phyloP scores from a whole-genome alignment of 2,113 vertebrate species.

The Turnix velox region DNA sequence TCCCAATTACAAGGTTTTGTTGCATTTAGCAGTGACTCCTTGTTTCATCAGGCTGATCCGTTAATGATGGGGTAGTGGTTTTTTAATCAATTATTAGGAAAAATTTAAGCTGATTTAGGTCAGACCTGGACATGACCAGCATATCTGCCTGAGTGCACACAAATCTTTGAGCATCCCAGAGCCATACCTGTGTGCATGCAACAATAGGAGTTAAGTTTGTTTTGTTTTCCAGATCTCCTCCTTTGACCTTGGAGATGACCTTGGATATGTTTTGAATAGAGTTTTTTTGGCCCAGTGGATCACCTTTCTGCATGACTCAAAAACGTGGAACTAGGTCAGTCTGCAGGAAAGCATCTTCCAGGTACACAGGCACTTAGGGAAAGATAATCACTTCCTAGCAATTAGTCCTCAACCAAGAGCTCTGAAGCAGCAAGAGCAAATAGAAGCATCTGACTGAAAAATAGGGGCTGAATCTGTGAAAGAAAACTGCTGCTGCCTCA shows the following conservation, averaged over 20 bases:
- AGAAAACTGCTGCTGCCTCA: neutral
- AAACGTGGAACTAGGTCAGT: neutral
- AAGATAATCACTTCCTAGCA: neutral
- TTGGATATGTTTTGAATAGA: neutral
- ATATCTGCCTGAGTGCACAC: accelerated
- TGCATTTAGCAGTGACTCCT: neutral
- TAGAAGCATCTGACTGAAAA: neutral
- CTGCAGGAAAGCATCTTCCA: neutral
- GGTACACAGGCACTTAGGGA: neutral
- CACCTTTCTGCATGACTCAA: neutral
- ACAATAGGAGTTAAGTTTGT: neutral
- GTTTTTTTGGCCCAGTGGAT: neutral
- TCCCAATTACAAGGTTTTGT: neutral
- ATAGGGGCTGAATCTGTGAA: neutral
- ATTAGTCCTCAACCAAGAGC: neutral
- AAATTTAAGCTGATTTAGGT: neutral
- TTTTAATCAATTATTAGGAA: neutral
- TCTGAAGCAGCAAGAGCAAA: neutral
- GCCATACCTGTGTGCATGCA: neutral
- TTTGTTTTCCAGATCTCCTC: neutral
- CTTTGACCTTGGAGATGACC: neutral
- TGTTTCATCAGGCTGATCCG: neutral
- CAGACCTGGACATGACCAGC: neutral
- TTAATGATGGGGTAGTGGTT: neutral
- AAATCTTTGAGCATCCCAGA: neutral